Conservation (phyloP, 2,113 vertebrate genomes). For the Fulmarus glacialis region DNA sequence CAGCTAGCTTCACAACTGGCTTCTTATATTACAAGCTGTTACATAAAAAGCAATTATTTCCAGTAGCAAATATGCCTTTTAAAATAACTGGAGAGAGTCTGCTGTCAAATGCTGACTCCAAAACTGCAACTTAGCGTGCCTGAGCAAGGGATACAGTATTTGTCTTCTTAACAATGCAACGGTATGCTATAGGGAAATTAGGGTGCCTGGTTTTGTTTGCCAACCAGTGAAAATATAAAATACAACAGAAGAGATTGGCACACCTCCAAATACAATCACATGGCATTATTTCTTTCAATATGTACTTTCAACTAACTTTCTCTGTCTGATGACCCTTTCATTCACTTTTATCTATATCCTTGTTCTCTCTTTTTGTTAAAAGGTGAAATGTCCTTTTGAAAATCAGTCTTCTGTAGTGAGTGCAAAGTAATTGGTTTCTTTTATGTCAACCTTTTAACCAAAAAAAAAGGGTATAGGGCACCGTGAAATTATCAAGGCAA, state of each 20-base stretch:
- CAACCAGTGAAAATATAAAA: neutral
- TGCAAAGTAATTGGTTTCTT: slow-evolving; percentile 55
- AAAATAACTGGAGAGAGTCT: neutral
- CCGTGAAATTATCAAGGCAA: slow-evolving; percentile 58
- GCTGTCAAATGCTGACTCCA: neutral
- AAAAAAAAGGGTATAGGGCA: neutral
- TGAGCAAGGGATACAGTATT: neutral
- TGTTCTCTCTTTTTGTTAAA: slow-evolving; percentile 25
- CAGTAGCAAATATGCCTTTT: neutral
- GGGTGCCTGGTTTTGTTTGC: neutral
- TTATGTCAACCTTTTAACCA: slow-evolving; percentile 62
- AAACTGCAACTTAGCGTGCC: neutral
- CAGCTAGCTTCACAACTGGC: neutral
- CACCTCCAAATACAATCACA: neutral
- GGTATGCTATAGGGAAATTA: neutral
- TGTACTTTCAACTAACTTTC: neutral
- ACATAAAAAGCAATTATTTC: neutral
- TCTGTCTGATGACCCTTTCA: neutral
- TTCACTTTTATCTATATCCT: slow-evolving; percentile 29
- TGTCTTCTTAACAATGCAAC: neutral
- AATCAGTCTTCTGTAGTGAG: slow-evolving; percentile 28
- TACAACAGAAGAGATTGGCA: neutral
- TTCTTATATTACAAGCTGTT: neutral
- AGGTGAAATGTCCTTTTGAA: slow-evolving; percentile 57
- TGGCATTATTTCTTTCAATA: neutral